phyloP scores from a whole-genome alignment of 2,888 invertebrate genomes.

The Ormyrus nitidulus region DNA sequence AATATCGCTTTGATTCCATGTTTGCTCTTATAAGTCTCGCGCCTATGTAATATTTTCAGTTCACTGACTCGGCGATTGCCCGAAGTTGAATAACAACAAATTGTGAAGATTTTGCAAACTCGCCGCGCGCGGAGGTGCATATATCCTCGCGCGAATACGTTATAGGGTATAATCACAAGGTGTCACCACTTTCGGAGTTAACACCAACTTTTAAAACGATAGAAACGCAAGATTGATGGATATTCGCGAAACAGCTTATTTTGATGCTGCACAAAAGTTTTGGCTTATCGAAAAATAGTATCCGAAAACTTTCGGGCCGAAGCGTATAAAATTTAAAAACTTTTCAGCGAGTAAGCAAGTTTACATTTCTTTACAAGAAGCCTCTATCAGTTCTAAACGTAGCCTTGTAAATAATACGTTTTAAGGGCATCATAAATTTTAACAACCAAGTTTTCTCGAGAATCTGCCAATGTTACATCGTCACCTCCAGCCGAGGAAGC shows the following conservation, averaged over 20 bases:
- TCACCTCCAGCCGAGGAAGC: neutral
- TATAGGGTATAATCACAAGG: slow-evolving; percentile 33
- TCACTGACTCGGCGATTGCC: slow-evolving; percentile 38
- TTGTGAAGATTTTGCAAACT: slow-evolving; percentile 50
- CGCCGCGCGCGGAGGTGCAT: slow-evolving; percentile 32
- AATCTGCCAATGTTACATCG: no score
- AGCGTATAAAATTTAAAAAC: no score
- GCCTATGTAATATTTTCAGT: slow-evolving; percentile 46
- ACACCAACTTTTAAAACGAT: slow-evolving; percentile 12
- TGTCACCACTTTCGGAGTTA: slow-evolving; percentile 17
- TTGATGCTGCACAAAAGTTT: no score
- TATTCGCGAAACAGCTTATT: neutral
- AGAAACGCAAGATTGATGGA: slow-evolving; percentile 16
- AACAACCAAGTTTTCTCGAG: no score
- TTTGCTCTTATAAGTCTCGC: slow-evolving; percentile 25
- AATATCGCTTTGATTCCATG: slow-evolving; percentile 38
- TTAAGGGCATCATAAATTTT: no score
- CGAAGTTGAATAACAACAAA: slow-evolving; percentile 43
- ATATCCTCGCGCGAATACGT: slow-evolving; percentile 44
- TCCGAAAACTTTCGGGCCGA: no score
- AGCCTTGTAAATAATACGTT: no score
- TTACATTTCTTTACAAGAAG: no score
- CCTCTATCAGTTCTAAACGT: no score
- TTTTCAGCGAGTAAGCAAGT: no score
- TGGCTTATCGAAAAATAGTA: no score